Base-by-base conservation (phyloP, 35 echinoderm and acorn worm genomes). In the Patiria miniata region DNA sequence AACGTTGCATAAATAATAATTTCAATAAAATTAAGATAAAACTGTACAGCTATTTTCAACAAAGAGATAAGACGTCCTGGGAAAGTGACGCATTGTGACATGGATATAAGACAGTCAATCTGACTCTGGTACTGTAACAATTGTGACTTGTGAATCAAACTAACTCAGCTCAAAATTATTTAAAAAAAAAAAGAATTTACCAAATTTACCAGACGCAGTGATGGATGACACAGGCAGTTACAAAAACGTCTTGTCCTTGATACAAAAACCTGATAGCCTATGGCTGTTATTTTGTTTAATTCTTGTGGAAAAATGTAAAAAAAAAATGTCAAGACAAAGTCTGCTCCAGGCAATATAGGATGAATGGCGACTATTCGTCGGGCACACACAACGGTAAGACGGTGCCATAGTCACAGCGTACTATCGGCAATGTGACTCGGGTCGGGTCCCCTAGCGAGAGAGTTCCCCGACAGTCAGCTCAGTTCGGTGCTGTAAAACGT, bases 1-100 rank as follows among this genome's bases (percentile, higher is more conserved):
- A 73, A 73, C 34, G 65, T 73, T 73, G 65, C 65, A 73, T 73
- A 73, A 73, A 73, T 73, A 73, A 73, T 73, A 73, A 73, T 73
- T 73, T 73, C 65, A 73, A 73, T 73, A 73, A 73, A 73, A 73
- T 73, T 73, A 73, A 30, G 65, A 73, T 73, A 73, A 73, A 73
- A 73, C 23, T 73, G 65, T 73, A 73, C 65, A 73, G 65, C 65
- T 73, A 47, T 47, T 47, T 73, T 73, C 29, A 22, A 73, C 65
- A 73, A 30, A 73, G 14, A 61, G 29, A 36, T 73, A 73, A 32
- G 65, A 73, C 65, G 34, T 23, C 23, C 2, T 73, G 65, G 26
- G 34, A 73, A 60, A 26, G 21, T 26, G 26, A 26, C 30, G 34
- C 23, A 36, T 73, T 73, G 65, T 73, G 65, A 73, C 23, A 61